Percentiles rank a stretch among this genome's conserved stretches.
Evolutionary conservation across 2,113 vertebrate genomes (phyloP).

Genomic region (Meriones unguiculatus): DNA sequence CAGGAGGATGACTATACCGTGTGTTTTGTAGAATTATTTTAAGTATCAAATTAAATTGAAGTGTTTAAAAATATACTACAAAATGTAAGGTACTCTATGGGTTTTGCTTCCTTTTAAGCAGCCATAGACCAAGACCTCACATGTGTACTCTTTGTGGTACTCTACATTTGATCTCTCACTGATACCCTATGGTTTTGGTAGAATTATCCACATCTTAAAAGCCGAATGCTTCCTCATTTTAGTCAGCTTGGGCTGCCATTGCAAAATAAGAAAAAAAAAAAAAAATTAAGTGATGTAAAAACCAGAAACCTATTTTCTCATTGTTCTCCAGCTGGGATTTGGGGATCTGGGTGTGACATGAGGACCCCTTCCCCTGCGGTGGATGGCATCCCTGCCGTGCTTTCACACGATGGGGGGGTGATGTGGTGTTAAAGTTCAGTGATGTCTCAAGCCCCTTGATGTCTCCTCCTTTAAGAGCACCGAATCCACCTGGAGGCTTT

Average conservation of each 20-base stretch:
- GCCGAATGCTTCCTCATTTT: neutral
- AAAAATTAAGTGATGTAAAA: neutral
- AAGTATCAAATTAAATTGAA: slow-evolving; percentile 24
- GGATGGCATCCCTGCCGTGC: neutral
- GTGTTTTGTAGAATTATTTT: neutral
- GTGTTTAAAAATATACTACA: neutral
- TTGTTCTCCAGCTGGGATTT: neutral
- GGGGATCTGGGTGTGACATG: neutral
- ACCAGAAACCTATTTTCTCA: neutral
- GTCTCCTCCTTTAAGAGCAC: neutral
- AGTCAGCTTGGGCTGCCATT: neutral
- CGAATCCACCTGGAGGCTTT: neutral
- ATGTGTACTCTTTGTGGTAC: neutral
- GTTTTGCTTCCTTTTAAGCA: neutral
- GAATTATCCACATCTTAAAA: neutral
- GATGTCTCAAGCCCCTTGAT: neutral
- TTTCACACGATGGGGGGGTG: neutral
- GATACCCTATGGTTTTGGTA: neutral
- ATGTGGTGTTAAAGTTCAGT: neutral
- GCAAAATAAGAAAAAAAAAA: neutral
- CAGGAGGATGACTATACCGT: neutral
- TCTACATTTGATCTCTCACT: neutral
- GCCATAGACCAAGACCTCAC: neutral
- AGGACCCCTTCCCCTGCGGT: neutral
- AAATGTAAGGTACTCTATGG: neutral